These are phyloP conservation scores for pig (Sus scrofa) DNA, from an alignment of 2,113 vertebrate species.

Conservation along the genomic window DNA sequence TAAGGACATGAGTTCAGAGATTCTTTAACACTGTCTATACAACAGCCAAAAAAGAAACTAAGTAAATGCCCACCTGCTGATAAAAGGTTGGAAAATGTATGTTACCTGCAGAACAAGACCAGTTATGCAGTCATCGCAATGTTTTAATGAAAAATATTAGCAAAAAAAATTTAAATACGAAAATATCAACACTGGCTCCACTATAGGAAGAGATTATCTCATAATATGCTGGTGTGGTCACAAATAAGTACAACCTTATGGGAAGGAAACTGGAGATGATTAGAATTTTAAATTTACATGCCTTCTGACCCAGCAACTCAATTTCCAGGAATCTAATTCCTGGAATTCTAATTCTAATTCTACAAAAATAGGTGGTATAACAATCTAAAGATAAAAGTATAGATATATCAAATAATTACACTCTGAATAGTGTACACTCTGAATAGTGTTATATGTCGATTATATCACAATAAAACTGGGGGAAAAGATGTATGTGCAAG, in stretches of 20 bases:
- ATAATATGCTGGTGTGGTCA: background rate
- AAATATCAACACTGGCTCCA: background rate
- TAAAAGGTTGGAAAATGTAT: background rate
- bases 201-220: background rate
- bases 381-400: background rate
- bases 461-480: background rate
- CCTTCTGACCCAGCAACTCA: background rate
- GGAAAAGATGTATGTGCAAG: background rate
- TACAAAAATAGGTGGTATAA: background rate
- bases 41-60: background rate
- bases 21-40: background rate
- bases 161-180: background rate
- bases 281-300: background rate
- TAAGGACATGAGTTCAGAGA: background rate
- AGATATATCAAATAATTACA: background rate
- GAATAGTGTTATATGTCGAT: background rate
- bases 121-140: background rate
- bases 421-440: background rate
- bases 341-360: background rate
- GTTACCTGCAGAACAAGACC: background rate
- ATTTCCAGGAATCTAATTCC: background rate
- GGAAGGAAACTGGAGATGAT: background rate
- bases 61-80: constrained; percentile 10
- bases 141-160: background rate
- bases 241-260: background rate